A percentile compares a stretch with the other conserved stretches of the same genome.
phyloP scores from a whole-genome alignment of 1,140 invertebrate species.

The Ganaspis sp. region DNA sequence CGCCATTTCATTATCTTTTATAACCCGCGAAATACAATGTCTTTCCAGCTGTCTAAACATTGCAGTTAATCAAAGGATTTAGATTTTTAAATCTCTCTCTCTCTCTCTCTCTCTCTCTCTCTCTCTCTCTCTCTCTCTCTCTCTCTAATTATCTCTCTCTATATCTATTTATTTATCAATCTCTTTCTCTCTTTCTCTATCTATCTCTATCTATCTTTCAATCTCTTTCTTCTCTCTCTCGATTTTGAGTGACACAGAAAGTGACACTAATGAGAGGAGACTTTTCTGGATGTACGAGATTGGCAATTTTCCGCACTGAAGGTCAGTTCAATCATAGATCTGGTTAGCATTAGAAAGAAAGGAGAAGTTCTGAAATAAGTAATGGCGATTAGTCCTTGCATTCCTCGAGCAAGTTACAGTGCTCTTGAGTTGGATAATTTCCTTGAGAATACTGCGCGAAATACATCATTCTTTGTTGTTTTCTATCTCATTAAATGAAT shows the following conservation, averaged over 20 bases:
- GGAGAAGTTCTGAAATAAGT: not conserved
- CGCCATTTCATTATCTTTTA: conserved; percentile 9
- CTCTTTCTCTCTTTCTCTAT: no score
- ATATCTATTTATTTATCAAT: not conserved
- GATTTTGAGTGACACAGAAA: no score
- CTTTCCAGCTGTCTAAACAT: conserved; percentile 27
- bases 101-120: no score
- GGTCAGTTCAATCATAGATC: not conserved
- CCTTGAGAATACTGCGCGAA: not conserved
- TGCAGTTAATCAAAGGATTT: not conserved
- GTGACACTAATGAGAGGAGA: not conserved
- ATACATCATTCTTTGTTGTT: conserved; percentile 24
- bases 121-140: no score
- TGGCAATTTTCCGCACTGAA: not conserved
- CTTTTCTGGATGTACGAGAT: not conserved
- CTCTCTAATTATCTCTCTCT: no score
- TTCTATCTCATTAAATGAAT: conserved; percentile 27
- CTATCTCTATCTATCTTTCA: no score
- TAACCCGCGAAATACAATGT: conserved; percentile 2
- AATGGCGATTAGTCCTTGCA: conserved; percentile 19
- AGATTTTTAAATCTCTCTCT: not conserved
- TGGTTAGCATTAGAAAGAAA: not conserved
- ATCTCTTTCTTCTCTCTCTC: no score
- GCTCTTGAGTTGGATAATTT: conserved; percentile 1
- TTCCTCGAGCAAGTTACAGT: not conserved